A percentile compares a stretch with the other conserved stretches of the same genome.
These are phyloP conservation scores for Chaunax sp. DNA, from an alignment of 2,797 vertebrate genomes.

Conservation along the genomic window DNA sequence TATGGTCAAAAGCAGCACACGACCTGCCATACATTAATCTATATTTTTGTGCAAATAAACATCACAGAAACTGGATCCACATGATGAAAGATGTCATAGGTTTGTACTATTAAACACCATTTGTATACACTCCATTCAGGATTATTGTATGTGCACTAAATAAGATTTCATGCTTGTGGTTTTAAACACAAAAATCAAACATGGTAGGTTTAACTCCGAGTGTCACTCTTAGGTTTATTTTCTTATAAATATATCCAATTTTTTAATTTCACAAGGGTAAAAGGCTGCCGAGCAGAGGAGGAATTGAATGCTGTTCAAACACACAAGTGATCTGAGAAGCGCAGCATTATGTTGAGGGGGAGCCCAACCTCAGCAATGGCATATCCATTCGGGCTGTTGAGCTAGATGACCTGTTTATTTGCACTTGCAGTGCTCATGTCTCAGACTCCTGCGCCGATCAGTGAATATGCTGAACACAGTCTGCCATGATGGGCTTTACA, in stretches of 20 bases:
- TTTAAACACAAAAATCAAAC: conserved; percentile 24
- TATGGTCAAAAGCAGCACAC: background rate
- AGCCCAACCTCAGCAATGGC: conserved; percentile 37
- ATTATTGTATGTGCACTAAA: too few species aligned
- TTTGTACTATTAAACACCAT: background rate
- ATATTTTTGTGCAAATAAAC: too few species aligned
- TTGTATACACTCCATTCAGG: conserved; percentile 10
- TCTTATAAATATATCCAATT: conserved; percentile 59
- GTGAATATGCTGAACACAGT: conserved; percentile 61
- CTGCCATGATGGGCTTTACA: conserved; percentile 51
- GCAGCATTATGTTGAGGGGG: conserved; percentile 43
- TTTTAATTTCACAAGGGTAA: conserved; percentile 50
- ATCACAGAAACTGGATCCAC: too few species aligned
- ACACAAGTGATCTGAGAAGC: conserved; percentile 55
- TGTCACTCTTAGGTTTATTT: conserved; percentile 29
- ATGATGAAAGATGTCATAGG: too few species aligned
- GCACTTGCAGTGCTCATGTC: conserved; percentile 65
- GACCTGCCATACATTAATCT: too few species aligned
- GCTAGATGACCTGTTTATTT: conserved; percentile 80
- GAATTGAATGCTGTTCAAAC: conserved; percentile 62
- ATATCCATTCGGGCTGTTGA: conserved; percentile 52
- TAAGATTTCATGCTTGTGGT: conserved; percentile 4
- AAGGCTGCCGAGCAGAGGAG: conserved; percentile 53
- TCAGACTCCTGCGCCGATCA: conserved; percentile 60
- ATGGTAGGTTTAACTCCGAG: conserved; percentile 4